phyloP scores from a whole-genome alignment of 1,140 invertebrate genomes.

The Drosophila pseudoobscura region DNA sequence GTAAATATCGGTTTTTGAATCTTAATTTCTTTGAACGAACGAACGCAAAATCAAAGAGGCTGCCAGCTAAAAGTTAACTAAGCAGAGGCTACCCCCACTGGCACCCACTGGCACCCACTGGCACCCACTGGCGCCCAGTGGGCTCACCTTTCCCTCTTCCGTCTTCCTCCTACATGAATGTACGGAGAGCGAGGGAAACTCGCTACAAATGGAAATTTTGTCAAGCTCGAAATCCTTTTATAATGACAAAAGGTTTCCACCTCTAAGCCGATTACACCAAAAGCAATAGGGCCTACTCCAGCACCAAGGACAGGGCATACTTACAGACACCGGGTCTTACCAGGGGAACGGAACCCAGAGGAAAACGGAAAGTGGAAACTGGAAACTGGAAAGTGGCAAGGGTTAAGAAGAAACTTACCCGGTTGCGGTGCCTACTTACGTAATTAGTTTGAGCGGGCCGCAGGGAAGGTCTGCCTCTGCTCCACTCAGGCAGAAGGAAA shows the following conservation, averaged over 20 bases:
- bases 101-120: background rate
- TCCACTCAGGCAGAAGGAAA: background rate
- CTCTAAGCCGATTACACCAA: conserved; percentile 78
- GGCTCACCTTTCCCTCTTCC: background rate
- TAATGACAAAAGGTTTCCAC: conserved; percentile 82
- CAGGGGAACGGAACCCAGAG: background rate
- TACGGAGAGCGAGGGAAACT: conserved; percentile 22
- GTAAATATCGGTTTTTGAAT: conserved; percentile 75
- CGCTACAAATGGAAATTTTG: conserved; percentile 80
- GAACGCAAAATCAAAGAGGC: conserved; percentile 44
- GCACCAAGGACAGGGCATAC: conserved; percentile 25
- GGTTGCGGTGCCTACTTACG: conserved; percentile 15
- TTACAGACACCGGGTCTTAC: conserved; percentile 33
- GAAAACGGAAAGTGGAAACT: no score
- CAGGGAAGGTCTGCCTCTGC: background rate
- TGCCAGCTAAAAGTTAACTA: conserved; percentile 69
- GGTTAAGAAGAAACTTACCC: conserved; percentile 3
- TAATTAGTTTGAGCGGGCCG: conserved; percentile 22
- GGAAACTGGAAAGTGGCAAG: background rate
- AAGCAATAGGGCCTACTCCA: conserved; percentile 24
- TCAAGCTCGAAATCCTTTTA: conserved; percentile 80
- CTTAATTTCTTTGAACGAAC: conserved; percentile 67
- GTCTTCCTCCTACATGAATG: background rate
- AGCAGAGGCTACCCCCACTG: background rate
- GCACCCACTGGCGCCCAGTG: background rate